phyloP scores from a whole-genome alignment of 2,113 vertebrate species.

The Leucopsar rothschildi region DNA sequence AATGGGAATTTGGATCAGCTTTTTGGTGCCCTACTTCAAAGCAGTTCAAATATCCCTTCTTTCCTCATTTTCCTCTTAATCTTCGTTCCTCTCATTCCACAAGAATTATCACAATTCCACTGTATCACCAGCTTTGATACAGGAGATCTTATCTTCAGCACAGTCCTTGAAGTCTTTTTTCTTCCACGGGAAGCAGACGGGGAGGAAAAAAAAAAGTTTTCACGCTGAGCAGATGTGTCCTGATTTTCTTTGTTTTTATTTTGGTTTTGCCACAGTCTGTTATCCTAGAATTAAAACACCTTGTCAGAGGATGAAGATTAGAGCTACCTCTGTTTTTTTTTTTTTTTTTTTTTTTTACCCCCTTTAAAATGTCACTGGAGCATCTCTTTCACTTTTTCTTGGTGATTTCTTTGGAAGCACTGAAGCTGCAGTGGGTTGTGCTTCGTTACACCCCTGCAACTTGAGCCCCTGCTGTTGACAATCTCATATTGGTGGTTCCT shows the following conservation, averaged over 20 bases:
- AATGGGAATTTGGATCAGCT: not conserved
- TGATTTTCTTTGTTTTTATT: not conserved
- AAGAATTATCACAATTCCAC: constrained; percentile 15
- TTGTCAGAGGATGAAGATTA: not conserved
- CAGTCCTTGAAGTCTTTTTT: constrained; percentile 6
- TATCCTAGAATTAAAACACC: constrained; percentile 6
- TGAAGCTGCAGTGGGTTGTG: not conserved
- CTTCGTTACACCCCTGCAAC: not conserved
- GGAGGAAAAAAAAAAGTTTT: not conserved
- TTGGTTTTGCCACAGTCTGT: constrained; percentile 9
- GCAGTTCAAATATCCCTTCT: not conserved
- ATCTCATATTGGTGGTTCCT: not conserved
- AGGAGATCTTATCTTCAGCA: constrained; percentile 5
- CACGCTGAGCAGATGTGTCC: constrained; percentile 5
- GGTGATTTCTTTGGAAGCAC: not conserved
- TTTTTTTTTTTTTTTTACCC: accelerated
- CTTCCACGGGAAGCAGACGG: not conserved
- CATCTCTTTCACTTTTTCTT: not conserved
- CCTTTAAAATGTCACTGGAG: not conserved
- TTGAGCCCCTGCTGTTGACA: not conserved
- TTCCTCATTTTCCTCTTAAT: constrained; percentile 14
- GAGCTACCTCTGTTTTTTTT: not conserved
- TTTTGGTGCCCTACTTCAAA: not conserved
- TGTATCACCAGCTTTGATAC: constrained; percentile 26
- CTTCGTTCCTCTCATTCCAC: not conserved